Conservation (phyloP, 2,113 vertebrate genomes). For the Connochaetes taurinus region DNA sequence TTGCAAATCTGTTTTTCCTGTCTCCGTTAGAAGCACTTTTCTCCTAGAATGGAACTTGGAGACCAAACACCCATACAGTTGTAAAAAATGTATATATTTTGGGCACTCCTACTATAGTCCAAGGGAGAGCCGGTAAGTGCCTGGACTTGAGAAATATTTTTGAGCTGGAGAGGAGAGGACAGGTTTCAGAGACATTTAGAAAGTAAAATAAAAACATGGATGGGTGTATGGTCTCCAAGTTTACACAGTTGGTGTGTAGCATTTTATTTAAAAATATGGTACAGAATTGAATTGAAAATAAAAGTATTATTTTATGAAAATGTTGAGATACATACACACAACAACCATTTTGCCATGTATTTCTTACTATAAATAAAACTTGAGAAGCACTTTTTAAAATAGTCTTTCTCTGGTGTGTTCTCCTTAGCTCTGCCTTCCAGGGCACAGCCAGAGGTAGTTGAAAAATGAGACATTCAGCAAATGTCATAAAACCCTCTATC, state of each 20-base stretch:
- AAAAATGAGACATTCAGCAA: conserved; percentile 8
- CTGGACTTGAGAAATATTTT: neutral
- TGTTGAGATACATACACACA: neutral
- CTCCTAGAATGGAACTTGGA: neutral
- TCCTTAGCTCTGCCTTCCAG: neutral
- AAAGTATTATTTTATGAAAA: neutral
- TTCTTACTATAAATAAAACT: neutral
- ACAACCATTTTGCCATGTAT: neutral
- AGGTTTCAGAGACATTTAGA: neutral
- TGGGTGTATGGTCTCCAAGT: too few species aligned
- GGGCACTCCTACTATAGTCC: neutral
- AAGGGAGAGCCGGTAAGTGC: neutral
- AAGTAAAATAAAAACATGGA: neutral
- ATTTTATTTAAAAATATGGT: neutral
- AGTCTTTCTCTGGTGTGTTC: neutral
- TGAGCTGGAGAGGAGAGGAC: neutral
- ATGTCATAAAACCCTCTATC: neutral
- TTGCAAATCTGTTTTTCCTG: neutral
- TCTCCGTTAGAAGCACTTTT: neutral
- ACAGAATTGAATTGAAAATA: neutral
- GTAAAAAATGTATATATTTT: neutral
- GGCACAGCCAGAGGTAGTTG: neutral
- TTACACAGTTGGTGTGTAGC: neutral
- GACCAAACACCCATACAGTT: neutral
- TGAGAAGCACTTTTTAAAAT: neutral